A percentile compares a stretch with the other conserved stretches of the same genome.
These are phyloP conservation scores for Carapus acus DNA, from an alignment of 2,797 vertebrate genomes.

Conservation along the genomic window DNA sequence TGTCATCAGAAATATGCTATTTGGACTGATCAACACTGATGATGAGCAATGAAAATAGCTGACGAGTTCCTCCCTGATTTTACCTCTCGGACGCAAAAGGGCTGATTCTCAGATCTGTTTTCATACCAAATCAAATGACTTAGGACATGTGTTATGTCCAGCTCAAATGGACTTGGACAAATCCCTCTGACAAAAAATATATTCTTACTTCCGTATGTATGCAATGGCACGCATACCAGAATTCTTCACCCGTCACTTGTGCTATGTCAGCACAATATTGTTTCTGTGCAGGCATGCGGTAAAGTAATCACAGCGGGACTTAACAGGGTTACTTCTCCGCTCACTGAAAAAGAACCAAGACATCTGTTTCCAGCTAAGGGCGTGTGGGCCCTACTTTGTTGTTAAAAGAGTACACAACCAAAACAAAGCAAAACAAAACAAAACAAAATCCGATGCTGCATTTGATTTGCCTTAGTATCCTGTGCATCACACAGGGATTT, in stretches of 20 bases:
- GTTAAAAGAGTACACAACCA: constrained; percentile 22
- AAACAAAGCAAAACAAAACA: constrained; percentile 30
- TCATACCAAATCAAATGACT: too few species aligned
- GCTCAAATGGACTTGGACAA: too few species aligned
- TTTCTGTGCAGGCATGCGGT: constrained; percentile 21
- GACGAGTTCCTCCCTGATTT: too few species aligned
- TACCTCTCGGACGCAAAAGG: too few species aligned
- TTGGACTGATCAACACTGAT: too few species aligned
- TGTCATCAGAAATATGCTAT: too few species aligned
- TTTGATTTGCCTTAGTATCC: constrained; percentile 46
- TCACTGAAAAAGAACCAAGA: constrained; percentile 7
- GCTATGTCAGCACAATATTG: background rate
- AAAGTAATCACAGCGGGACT: constrained; percentile 20
- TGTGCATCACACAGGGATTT: constrained; percentile 31
- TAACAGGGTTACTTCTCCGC: constrained; percentile 10
- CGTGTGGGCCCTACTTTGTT: constrained; percentile 2
- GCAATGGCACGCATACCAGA: too few species aligned
- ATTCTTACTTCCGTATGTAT: too few species aligned
- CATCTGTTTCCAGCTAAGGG: constrained; percentile 15
- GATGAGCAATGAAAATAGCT: too few species aligned
- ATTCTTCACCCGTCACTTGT: background rate
- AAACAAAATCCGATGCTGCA: constrained; percentile 38
- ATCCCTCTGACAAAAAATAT: too few species aligned
- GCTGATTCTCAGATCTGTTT: too few species aligned
- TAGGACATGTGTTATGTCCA: too few species aligned